These are phyloP conservation scores for Archivesica marissinica DNA, from an alignment of 1,140 invertebrate genomes.

Conservation along the genomic window DNA sequence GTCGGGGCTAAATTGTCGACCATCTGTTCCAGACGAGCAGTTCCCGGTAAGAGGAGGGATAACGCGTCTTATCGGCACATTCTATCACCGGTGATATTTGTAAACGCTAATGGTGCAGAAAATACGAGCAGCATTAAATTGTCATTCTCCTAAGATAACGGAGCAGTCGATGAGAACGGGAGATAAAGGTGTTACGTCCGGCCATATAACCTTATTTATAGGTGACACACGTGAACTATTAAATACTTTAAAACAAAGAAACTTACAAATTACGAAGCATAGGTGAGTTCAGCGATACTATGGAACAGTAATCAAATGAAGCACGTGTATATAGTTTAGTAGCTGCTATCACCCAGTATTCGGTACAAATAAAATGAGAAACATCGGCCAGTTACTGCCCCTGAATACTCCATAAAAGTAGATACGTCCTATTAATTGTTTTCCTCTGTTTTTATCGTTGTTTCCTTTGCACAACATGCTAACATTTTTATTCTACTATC, in stretches of 20 bases:
- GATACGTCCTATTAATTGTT: too few relatives aligned
- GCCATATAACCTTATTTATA: slow-evolving; percentile 24
- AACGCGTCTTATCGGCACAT: background rate
- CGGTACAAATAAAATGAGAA: too few relatives aligned
- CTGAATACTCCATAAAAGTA: too few relatives aligned
- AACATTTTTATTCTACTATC: too few relatives aligned
- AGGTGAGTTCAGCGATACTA: too few relatives aligned
- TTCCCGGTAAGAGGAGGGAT: background rate
- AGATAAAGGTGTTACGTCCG: slow-evolving; percentile 9
- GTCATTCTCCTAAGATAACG: slow-evolving; percentile 5
- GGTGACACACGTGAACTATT: slow-evolving; percentile 4
- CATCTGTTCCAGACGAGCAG: slow-evolving; percentile 31
- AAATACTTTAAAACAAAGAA: slow-evolving; percentile 8
- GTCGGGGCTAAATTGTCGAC: slow-evolving; percentile 26
- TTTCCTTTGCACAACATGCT: too few relatives aligned
- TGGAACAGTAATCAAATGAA: too few relatives aligned
- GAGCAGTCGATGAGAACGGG: background rate
- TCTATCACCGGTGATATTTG: slow-evolving; percentile 23
- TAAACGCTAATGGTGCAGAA: slow-evolving; percentile 25
- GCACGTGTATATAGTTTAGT: too few relatives aligned
- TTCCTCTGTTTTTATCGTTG: too few relatives aligned
- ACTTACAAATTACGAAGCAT: too few relatives aligned
- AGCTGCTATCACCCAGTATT: too few relatives aligned
- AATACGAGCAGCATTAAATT: slow-evolving; percentile 27
- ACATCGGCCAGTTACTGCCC: too few relatives aligned